Percentiles rank a stretch among this genome's conserved stretches.
Conservation (phyloP, 1,140 invertebrate species). For the Copidosoma floridanum region DNA sequence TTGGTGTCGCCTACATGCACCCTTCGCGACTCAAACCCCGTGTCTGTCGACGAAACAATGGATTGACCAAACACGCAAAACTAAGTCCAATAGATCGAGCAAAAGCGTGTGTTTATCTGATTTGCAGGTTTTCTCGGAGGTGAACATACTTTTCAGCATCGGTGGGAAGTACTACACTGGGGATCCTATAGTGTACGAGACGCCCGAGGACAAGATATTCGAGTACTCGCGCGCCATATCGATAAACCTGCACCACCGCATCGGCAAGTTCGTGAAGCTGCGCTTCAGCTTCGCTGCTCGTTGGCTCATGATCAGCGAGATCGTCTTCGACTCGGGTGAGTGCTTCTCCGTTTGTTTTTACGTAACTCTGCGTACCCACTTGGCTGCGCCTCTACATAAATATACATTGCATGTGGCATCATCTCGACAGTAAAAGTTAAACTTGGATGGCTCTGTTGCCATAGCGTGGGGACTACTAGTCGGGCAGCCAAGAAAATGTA, state of each 20-base stretch:
- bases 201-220: constrained; percentile 65
- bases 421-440: too few relatives aligned
- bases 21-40: too few relatives aligned
- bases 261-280: constrained; percentile 66
- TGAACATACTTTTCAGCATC: constrained; percentile 67
- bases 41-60: too few relatives aligned
- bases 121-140: constrained; percentile 62
- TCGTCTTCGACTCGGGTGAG: constrained; percentile 63
- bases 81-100: too few relatives aligned
- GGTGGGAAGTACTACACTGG: constrained; percentile 67
- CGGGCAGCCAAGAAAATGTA: too few relatives aligned
- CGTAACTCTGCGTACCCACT: constrained; percentile 1
- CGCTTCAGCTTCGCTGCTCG: constrained; percentile 64
- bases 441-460: too few relatives aligned
- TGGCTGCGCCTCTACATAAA: background rate
- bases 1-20: too few relatives aligned
- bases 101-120: too few relatives aligned
- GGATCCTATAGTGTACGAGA: constrained; percentile 63
- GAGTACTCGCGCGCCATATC: constrained; percentile 66
- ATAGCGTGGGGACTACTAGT: too few relatives aligned
- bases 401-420: too few relatives aligned
- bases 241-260: constrained; percentile 64
- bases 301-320: constrained; percentile 73
- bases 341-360: constrained; percentile 21
- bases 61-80: too few relatives aligned